Evolutionary conservation across 1,140 invertebrate species (phyloP).

Genomic region (Thaumatotibia leucotreta): DNA sequence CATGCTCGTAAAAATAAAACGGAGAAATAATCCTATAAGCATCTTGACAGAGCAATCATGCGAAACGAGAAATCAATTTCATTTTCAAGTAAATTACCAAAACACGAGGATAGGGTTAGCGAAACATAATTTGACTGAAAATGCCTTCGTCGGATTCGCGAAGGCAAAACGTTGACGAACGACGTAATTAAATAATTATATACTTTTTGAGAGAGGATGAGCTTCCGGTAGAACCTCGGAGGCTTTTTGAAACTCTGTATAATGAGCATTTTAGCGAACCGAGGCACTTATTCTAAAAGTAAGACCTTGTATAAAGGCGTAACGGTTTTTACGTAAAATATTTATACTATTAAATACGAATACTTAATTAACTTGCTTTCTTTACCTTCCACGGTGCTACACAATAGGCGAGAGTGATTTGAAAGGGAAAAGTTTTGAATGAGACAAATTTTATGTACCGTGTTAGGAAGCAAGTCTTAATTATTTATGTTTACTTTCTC

Average conservation of each 20-base stretch:
- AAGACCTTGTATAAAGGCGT: neutral
- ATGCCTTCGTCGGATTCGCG: neutral
- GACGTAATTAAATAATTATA: neutral
- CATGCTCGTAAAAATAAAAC: neutral
- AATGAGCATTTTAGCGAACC: neutral
- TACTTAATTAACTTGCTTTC: neutral
- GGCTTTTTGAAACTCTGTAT: neutral
- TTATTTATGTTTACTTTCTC: too few species aligned
- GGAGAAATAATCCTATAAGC: neutral
- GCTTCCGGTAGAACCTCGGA: neutral
- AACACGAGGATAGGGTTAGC: neutral
- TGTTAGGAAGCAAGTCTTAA: too few species aligned
- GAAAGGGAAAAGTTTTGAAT: too few species aligned
- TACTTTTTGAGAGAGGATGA: neutral
- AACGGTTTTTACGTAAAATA: neutral
- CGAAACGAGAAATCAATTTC: neutral
- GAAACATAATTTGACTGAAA: constrained; percentile 7
- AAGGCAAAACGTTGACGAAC: constrained; percentile 1
- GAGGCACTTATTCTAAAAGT: neutral
- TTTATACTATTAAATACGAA: neutral
- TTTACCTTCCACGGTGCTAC: neutral
- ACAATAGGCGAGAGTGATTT: neutral
- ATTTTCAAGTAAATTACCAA: neutral
- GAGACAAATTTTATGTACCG: too few species aligned
- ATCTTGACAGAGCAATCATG: neutral